These are phyloP conservation scores for Hypena proboscidalis DNA, from an alignment of 2,888 invertebrate species.

Conservation along the genomic window DNA sequence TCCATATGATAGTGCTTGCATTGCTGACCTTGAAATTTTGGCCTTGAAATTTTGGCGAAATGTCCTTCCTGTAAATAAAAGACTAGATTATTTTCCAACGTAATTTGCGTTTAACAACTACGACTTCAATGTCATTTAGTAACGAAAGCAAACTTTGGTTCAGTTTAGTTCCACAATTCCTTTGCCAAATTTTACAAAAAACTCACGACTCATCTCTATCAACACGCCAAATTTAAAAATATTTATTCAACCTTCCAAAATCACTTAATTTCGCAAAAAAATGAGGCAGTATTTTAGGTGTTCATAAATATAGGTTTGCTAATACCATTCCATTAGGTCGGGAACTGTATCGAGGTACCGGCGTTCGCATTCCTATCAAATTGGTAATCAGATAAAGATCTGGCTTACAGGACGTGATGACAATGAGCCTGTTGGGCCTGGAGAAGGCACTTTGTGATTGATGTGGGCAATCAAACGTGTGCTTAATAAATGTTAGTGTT, in stretches of 20 bases:
- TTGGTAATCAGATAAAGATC: constrained; percentile 80
- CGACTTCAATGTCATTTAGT: no score
- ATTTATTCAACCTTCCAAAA: constrained; percentile 26
- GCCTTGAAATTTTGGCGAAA: no score
- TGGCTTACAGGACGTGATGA: constrained; percentile 56
- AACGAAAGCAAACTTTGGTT: no score
- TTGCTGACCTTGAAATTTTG: no score
- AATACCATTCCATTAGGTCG: constrained; percentile 70
- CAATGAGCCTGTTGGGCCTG: constrained; percentile 43
- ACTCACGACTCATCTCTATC: no score
- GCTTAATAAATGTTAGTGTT: constrained; percentile 8
- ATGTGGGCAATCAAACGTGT: constrained; percentile 24
- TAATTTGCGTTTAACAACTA: no score
- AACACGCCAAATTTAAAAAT: constrained; percentile 12
- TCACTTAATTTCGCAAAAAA: constrained; percentile 34
- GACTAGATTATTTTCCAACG: no score
- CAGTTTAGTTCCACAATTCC: no score
- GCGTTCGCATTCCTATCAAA: constrained; percentile 78
- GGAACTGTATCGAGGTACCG: constrained; percentile 66
- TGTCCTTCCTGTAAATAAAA: no score
- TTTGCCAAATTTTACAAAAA: no score
- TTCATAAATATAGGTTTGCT: constrained; percentile 55
- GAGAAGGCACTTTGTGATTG: constrained; percentile 47
- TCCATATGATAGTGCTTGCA: no score
- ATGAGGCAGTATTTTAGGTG: constrained; percentile 51